A percentile compares a stretch with the other conserved stretches of the same genome.
These are phyloP conservation scores for Drosophila ambigua DNA, from an alignment of 1,140 invertebrate species.

Conservation along the genomic window DNA sequence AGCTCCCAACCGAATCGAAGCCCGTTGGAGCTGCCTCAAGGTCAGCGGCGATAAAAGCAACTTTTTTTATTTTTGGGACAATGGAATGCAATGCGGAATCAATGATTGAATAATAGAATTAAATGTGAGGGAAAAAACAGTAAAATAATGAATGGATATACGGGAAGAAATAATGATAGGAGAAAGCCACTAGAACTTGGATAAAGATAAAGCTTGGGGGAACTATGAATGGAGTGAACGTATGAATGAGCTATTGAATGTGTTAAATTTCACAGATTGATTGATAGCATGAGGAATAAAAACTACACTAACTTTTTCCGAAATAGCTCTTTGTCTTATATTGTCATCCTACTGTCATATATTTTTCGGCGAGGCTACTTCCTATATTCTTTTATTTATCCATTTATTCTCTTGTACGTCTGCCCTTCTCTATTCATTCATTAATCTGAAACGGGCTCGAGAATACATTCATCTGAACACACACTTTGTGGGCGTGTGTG, in stretches of 20 bases:
- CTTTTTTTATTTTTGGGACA: not conserved
- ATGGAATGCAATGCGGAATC: too few species aligned
- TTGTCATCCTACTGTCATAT: too few species aligned
- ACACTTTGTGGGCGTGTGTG: conserved; percentile 10
- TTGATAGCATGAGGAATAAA: not conserved
- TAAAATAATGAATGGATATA: not conserved
- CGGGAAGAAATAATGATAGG: too few species aligned
- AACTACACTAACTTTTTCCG: not conserved
- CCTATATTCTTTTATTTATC: not conserved
- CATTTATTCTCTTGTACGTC: not conserved
- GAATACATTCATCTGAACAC: not conserved
- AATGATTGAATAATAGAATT: too few species aligned
- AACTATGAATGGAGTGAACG: too few species aligned
- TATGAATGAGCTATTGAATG: too few species aligned
- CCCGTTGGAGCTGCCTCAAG: conserved; percentile 1
- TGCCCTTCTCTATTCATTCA: not conserved
- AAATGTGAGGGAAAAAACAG: not conserved
- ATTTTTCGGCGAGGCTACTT: too few species aligned
- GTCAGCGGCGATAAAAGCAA: not conserved
- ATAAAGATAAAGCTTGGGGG: too few species aligned
- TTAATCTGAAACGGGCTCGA: not conserved
- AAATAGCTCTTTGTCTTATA: not conserved
- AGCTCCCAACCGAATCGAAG: too few species aligned
- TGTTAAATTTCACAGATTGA: too few species aligned
- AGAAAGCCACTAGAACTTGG: too few species aligned